phyloP scores from a whole-genome alignment of 2,888 invertebrate genomes.

The Lordiphosa andalusiaca region DNA sequence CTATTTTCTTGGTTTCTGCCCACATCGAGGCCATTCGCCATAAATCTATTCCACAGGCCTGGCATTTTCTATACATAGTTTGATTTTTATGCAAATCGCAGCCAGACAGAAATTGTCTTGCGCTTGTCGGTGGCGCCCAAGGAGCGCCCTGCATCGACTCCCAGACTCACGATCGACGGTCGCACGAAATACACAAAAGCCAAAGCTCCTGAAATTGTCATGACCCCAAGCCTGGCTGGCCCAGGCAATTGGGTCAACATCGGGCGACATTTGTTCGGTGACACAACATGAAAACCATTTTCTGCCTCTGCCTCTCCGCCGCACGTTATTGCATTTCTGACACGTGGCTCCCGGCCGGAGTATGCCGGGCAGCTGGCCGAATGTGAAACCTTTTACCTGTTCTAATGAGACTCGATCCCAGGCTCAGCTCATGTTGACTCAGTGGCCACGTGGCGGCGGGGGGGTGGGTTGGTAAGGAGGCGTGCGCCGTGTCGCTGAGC shows the following conservation, averaged over 20 bases:
- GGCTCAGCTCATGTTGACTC: constrained; percentile 45
- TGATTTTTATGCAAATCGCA: constrained; percentile 69
- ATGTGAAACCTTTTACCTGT: constrained; percentile 28
- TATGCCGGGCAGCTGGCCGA: constrained; percentile 34
- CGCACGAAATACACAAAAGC: constrained; percentile 63
- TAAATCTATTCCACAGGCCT: constrained; percentile 48
- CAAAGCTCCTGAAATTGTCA: constrained; percentile 69
- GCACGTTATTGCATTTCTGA: constrained; percentile 22
- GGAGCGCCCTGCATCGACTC: constrained; percentile 49
- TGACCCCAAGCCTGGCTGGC: constrained; percentile 46
- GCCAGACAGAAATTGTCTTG: constrained; percentile 44
- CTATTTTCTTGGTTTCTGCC: constrained; percentile 29
- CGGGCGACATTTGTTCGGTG: constrained; percentile 62
- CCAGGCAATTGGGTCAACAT: constrained; percentile 66
- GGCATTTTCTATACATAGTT: constrained; percentile 43
- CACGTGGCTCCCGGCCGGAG: constrained; percentile 51
- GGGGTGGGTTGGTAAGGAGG: constrained; percentile 42
- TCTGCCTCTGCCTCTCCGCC: constrained; percentile 1
- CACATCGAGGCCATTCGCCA: constrained; percentile 48
- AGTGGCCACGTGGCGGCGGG: constrained; percentile 62
- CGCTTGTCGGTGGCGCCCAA: constrained; percentile 28
- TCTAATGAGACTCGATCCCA: constrained; percentile 52
- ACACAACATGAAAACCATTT: constrained; percentile 56
- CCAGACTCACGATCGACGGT: constrained; percentile 39
- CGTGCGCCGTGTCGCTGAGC: constrained; percentile 42